phyloP scores from a whole-genome alignment of 2,797 vertebrate genomes.

The Sciaenops ocellatus region DNA sequence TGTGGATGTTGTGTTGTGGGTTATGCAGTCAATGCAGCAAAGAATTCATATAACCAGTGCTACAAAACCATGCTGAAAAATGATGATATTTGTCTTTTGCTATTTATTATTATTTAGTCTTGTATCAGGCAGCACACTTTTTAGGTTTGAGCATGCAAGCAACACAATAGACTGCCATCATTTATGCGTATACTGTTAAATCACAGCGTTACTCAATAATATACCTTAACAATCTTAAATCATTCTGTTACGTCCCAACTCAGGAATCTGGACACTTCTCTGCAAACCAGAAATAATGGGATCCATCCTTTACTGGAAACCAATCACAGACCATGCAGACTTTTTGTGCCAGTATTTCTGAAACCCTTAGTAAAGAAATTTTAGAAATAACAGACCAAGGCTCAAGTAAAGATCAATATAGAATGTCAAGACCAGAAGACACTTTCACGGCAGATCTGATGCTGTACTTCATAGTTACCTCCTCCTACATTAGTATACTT shows the following conservation, averaged over 20 bases:
- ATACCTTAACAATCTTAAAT: neutral
- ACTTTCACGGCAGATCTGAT: slow-evolving; percentile 16
- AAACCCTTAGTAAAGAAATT: slow-evolving; percentile 8
- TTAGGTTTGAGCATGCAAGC: neutral
- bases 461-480: slow-evolving; percentile 18
- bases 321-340: neutral
- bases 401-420: slow-evolving; percentile 18
- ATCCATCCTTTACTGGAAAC: neutral
- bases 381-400: neutral
- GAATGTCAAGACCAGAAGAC: slow-evolving; percentile 25
- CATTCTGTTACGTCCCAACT: no score
- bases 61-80: neutral
- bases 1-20: neutral
- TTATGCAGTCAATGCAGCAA: neutral
- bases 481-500: slow-evolving; percentile 58
- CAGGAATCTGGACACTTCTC: slow-evolving; percentile 4
- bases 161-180: neutral
- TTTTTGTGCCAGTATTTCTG: neutral
- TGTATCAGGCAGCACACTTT: neutral
- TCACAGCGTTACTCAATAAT: no score
- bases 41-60: neutral
- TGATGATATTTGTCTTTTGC: neutral
- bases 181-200: neutral
- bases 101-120: neutral
- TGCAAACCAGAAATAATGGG: neutral